Evolutionary conservation across 2,797 vertebrate genomes (phyloP), one percentile per base, ranked within the genome.

Genomic region (Phoeniculus purpureus): DNA sequence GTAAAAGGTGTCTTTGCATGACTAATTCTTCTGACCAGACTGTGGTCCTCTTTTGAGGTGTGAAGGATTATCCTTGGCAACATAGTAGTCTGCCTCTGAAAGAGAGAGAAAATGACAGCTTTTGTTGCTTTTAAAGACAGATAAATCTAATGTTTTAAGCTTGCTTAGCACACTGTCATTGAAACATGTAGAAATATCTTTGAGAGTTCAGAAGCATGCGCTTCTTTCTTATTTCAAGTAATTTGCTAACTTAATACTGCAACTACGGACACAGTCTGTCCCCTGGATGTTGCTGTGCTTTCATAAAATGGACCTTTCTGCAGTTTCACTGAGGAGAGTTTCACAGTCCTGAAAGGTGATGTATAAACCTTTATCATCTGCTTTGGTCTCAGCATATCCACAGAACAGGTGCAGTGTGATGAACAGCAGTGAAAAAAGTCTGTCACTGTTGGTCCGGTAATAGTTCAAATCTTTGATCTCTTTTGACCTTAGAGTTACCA

Each of bases 1-100:
- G 48, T 92, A 94, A 96, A 96, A 94, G 50, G 51, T 77, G 92
- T 6, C 55, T 95, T 94, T 93, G 85, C 61, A 52, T 87, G 66
- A 45, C 52, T 89, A 55, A 48, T 23, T 78, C 87, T 95, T 94
- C 54, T 31, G 73, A 91, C 77, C 71, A 81, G 70, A 74, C 31
- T 91, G 68, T 52, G 81, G 74, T 47, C 43, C 25, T 91, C 60
- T 94, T 96, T 74, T 87, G 66, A 89, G 78, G 51, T 93, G 19
- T 89, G 80, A 84, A 91, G 40, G 37, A 73, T 75, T 95, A 88
- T 93, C 85, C 89, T 90, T 81, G 95, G 32, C 18, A 66, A 92
- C 90, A 92, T 87, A 85, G 87, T 74, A 86, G 47, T 20, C 67
- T 71, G 37, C 32, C 52, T 93, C 66, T 94, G 92, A 96, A 34